Base-by-base conservation (phyloP, 2,888 invertebrate genomes). In the Platynereis dumerilii region DNA sequence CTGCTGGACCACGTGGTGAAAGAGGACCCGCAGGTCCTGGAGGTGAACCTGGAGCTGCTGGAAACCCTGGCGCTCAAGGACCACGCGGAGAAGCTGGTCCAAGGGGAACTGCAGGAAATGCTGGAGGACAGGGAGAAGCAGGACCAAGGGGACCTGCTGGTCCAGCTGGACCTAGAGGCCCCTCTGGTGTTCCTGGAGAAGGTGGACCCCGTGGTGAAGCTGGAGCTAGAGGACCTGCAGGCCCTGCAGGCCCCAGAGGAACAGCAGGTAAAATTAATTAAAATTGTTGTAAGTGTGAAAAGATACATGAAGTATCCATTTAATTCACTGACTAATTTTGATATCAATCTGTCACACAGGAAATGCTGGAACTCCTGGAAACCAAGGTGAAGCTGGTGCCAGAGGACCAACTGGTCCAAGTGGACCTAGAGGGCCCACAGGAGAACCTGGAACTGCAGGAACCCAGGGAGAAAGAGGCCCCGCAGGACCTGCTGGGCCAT, bases 1-100 rank as follows among this genome's bases (percentile, higher is more conserved):
- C 55, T 55, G 22, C 28, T 55, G 55, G 55, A n/a, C 53, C 55
- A 39, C 1, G 34, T 29, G 67, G 71, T 73, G 75, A 71, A 90
- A 0, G 71, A 7, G 86, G 77, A 17, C 55, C 45, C 26, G 28
- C 12, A 5, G 39, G 63, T 5, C 48, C 48, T 48, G 48, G 3
- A 12, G 48, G 48, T 12, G 48, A 48, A 48, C 48, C n/a, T 5
- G 48, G 48, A n/a, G 3, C 48, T 10, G 3, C n/a, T 48, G 48
- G 69, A 27, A 60, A 26, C 17, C 42, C 44, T 54, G 69, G 64
- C 17, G 24, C 52, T 10, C 29, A 3, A 15, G 61, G 61, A 42
- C 54, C 29, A 1, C 53, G 54, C 29, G 61, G 61, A 24, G 26
- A 42, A 54, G 17, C 2, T 28, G 20, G 57, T 55, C 24, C 17